These are phyloP conservation scores for Scomber japonicus DNA, from an alignment of 2,113 vertebrate species.

Conservation along the genomic window DNA sequence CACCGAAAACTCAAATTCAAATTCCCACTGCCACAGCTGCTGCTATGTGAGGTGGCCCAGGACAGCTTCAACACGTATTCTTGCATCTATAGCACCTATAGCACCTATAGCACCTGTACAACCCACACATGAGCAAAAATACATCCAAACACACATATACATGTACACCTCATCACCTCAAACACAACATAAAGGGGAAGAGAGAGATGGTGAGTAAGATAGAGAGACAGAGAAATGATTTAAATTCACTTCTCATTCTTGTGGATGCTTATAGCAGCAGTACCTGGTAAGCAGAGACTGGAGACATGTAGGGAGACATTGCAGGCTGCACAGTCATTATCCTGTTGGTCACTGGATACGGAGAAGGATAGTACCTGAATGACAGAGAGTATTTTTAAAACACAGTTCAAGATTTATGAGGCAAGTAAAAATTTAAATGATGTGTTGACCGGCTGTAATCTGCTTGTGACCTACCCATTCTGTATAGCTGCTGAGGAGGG, in stretches of 20 bases:
- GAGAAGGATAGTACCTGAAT: conserved; percentile 93
- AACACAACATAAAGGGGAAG: neutral
- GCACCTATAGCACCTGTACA: conserved; percentile 24
- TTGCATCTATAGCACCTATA: conserved; percentile 14
- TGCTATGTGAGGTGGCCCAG: neutral
- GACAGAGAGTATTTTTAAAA: conserved; percentile 36
- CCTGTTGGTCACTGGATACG: conserved; percentile 96
- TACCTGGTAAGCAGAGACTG: conserved; percentile 97
- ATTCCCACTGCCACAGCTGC: neutral
- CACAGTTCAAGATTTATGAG: neutral
- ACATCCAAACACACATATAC: conserved; percentile 3
- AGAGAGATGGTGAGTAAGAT: neutral
- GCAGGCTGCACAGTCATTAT: conserved; percentile 94
- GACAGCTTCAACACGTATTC: conserved; percentile 17
- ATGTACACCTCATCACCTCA: conserved; percentile 2
- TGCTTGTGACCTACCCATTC: conserved; percentile 89
- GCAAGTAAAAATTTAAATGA: neutral
- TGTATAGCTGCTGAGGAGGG: conserved; percentile 96
- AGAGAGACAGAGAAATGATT: neutral
- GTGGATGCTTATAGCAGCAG: neutral
- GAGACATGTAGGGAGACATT: conserved; percentile 95
- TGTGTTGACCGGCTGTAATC: neutral
- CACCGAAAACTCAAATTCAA: neutral
- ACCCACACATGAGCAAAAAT: conserved; percentile 39
- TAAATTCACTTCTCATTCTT: conserved; percentile 1